These are phyloP conservation scores for Sebastiscus albofasciatus DNA, from an alignment of 2,797 vertebrate species.

Conservation along the genomic window DNA sequence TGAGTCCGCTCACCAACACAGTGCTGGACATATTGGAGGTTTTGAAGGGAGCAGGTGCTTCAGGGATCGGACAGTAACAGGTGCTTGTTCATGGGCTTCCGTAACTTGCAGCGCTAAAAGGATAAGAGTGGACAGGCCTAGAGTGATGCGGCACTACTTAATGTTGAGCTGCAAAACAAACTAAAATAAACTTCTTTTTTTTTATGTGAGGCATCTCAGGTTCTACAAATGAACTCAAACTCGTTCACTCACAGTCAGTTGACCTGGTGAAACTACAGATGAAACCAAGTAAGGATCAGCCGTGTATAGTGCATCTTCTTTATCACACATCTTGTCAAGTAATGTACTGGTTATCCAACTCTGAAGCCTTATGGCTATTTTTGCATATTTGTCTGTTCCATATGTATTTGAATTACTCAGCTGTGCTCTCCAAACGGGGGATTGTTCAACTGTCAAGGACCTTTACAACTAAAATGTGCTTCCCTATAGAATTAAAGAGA, in stretches of 20 bases:
- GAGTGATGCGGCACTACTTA: neutral
- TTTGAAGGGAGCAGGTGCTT: conserved; percentile 52
- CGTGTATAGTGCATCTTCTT: neutral
- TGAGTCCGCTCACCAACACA: conserved; percentile 30
- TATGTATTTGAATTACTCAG: neutral
- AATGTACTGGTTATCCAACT: neutral
- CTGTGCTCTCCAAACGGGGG: neutral
- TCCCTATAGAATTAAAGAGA: neutral
- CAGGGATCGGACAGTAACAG: conserved; percentile 48
- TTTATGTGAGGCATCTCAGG: neutral
- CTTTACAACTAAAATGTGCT: neutral
- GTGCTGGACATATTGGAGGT: conserved; percentile 66
- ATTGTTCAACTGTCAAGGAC: neutral
- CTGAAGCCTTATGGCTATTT: neutral
- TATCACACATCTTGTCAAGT: neutral
- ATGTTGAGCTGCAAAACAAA: neutral
- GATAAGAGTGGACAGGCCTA: neutral
- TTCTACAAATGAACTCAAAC: neutral
- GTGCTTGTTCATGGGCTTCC: conserved; percentile 16
- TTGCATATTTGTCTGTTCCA: neutral
- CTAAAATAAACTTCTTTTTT: neutral
- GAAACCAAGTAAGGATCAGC: neutral
- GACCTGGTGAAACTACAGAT: no score
- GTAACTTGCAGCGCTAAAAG: neutral
- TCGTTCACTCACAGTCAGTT: neutral